Percentiles rank a stretch among this genome's conserved stretches.
phyloP scores from a whole-genome alignment of 1,140 invertebrate genomes.

The Lutraria rhynchaena region DNA sequence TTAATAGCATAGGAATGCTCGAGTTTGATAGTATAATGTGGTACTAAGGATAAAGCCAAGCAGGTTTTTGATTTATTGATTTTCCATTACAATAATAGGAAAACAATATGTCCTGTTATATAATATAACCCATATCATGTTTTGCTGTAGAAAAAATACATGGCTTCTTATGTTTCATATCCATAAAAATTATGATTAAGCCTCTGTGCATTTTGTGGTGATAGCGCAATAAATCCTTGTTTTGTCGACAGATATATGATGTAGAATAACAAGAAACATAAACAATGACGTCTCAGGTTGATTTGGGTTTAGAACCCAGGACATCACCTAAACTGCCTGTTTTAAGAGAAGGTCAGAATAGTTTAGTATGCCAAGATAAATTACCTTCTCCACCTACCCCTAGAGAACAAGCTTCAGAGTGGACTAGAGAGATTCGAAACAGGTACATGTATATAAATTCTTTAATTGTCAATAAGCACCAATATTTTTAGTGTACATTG shows the following conservation, averaged over 20 bases:
- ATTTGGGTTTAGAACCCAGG: constrained; percentile 30
- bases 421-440: constrained; percentile 71
- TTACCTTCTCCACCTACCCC: constrained; percentile 58
- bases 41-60: no score
- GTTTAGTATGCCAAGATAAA: constrained; percentile 64
- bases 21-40: no score
- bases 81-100: no score
- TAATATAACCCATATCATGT: no score
- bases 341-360: constrained; percentile 69
- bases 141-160: no score
- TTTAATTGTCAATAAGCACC: constrained; percentile 30
- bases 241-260: background rate
- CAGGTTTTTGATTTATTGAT: no score
- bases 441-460: constrained; percentile 61
- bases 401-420: constrained; percentile 69
- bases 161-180: no score
- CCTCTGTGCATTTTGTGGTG: no score
- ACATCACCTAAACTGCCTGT: constrained; percentile 61
- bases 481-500: constrained; percentile 7
- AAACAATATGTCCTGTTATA: no score
- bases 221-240: no score
- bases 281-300: constrained; percentile 21
- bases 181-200: no score
- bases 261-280: background rate
- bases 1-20: no score